Base-by-base conservation (phyloP, 2,888 invertebrate species). In the Sminthurides aquaticus region DNA sequence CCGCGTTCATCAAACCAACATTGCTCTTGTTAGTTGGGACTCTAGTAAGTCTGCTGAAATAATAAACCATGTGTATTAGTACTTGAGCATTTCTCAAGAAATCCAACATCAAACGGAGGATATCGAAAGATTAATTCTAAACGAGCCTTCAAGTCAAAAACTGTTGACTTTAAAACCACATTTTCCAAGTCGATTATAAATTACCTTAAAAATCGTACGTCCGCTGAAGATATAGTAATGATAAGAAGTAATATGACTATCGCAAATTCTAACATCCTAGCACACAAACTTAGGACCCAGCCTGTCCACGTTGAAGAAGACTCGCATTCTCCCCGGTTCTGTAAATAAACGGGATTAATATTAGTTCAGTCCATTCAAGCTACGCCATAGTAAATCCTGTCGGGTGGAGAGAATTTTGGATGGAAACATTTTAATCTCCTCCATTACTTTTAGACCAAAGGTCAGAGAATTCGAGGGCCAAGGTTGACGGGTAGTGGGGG, bases 181-280 rank as follows among this genome's bases (percentile, higher is more conserved):
- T n/a, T n/a, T n/a, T n/a, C n/a, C n/a, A n/a, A n/a, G n/a, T n/a
- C n/a, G n/a, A n/a, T n/a, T n/a, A n/a, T n/a, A n/a, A n/a, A n/a
- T 73, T 64, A 74, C 74, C 75, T 72, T 67, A 75, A 68, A 70
- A 75, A 71, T 68, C 74, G 72, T 67, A 75, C 70, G 67, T 75
- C 75, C 62, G 73, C 74, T 65, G 75, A 75, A 68, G 74, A 74
- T 69, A 75, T 74, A 73, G 73, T 75, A 70, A 75, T 73, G 67
- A 74, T 71, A 73, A 75, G 74, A 67, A 75, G 74, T 71, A 75
- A 73, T 72, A 75, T 75, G 75, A 75, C 75, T 74, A 75, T 74
- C 71, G 75, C 75, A 69, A 75, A 74, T 68, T 75, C 75, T 67
- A 75, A 67, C 72, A 75, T 75, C 69, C 75, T 71, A 70, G 70